Evolutionary conservation across 2,113 vertebrate genomes (phyloP), one percentile per base, ranked within the genome.

Genomic region (Neopipo cinnamomea): DNA sequence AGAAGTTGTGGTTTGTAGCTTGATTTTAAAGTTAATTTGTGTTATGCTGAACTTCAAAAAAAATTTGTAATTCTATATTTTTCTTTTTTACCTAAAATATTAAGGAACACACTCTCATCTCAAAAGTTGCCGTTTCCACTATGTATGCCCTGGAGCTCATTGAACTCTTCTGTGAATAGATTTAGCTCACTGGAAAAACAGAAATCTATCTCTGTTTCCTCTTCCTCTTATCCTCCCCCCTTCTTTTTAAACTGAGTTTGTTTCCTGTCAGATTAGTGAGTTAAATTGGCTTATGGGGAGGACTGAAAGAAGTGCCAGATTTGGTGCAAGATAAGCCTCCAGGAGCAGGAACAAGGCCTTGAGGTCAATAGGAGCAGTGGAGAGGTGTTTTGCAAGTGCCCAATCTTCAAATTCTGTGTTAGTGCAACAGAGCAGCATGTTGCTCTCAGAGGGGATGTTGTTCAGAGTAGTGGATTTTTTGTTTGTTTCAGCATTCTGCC

Each of bases 221-320:
- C 72, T 93, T 97, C 85, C 88, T 96, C 75, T 84, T 88, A 70
- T 80, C 62, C 71, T 58, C 80, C 30, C 37, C 28, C 20, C 28
- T 30, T n/a, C 14, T 67, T 90, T 95, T 80, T 59, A 61, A 92
- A 93, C 63, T 37, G 76, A 55, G 86, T 93, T 96, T 96, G 91
- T 95, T 97, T 97, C 96, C 96, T 96, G 92, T 84, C 88, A 95
- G 92, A 97, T 95, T 94, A 97, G 72, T 33, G 68, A 90, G 83
- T 93, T 91, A 94, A 96, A 92, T 50, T 93, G 85, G 75, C 19
- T 93, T 91, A 74, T 55, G 68, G 21, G 24, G 72, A 78, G 68
- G 68, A 86, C 86, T 10, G 4, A 77, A 84, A 92, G 65, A 94
- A 84, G 72, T 89, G 89, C 68, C 88, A 95, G 86, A 94, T 96